Evolutionary conservation across 2,113 vertebrate genomes (phyloP).

Genomic region (Gasterosteus nipponicus): DNA sequence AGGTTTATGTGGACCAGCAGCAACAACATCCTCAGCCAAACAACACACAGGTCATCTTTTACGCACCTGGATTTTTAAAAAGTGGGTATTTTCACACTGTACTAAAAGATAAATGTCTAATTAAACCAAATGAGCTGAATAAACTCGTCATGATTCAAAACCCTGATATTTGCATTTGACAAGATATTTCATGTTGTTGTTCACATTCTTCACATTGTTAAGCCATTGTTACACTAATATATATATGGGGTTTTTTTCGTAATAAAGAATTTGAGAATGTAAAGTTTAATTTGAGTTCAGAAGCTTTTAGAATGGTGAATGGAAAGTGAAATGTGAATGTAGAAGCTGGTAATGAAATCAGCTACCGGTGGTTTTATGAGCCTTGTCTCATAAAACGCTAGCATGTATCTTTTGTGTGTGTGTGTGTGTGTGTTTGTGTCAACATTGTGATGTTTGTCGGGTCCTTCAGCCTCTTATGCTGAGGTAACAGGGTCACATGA

Average conservation of each 20-base stretch:
- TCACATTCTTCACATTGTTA: not conserved
- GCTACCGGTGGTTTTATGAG: not conserved
- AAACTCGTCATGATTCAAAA: not conserved
- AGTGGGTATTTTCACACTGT: not conserved
- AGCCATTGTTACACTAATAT: not conserved
- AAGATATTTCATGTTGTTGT: no score
- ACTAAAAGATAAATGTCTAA: not conserved
- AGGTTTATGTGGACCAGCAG: not conserved
- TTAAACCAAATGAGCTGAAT: not conserved
- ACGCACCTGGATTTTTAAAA: not conserved
- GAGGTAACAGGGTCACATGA: not conserved
- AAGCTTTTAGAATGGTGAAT: not conserved
- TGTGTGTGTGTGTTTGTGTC: slow-evolving; percentile 1
- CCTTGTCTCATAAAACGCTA: not conserved
- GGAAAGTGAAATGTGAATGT: not conserved
- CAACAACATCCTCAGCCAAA: not conserved
- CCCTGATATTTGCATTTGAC: not conserved
- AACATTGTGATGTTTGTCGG: not conserved
- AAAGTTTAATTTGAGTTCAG: not conserved
- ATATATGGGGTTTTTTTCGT: not conserved
- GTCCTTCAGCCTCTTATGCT: not conserved
- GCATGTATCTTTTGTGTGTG: not conserved
- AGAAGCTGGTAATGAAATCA: not conserved
- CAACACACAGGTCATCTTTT: not conserved
- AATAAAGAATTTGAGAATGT: no score